Conservation (phyloP, 1,140 invertebrate genomes). For the Harpegnathos saltator region DNA sequence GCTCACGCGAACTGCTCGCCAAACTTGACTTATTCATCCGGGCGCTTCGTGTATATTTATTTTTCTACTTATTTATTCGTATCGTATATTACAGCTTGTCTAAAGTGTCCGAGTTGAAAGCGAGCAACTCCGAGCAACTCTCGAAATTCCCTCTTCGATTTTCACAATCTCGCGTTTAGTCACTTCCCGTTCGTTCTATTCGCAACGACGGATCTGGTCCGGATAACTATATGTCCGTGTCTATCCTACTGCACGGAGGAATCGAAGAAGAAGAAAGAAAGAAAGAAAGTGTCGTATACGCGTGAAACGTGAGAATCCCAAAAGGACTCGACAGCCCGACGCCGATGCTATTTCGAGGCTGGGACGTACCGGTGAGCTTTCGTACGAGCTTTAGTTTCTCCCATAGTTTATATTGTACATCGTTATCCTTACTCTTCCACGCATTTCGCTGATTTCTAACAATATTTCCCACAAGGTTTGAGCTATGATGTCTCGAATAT, state of each 20-base stretch:
- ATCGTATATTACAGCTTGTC: neutral
- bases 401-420: neutral
- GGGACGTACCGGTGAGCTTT: slow-evolving; percentile 69
- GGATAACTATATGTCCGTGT: neutral
- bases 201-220: slow-evolving; percentile 4
- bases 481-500: neutral
- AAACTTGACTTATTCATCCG: neutral
- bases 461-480: neutral
- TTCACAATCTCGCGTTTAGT: no score
- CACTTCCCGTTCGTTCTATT: slow-evolving; percentile 9
- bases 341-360: slow-evolving; percentile 76
- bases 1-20: neutral
- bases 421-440: neutral
- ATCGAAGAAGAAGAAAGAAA: slow-evolving; percentile 42
- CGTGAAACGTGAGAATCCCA: slow-evolving; percentile 65
- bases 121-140: neutral
- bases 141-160: neutral
- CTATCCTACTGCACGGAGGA: neutral
- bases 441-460: neutral
- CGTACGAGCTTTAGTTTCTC: slow-evolving; percentile 3
- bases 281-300: slow-evolving; percentile 60
- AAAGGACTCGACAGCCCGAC: slow-evolving; percentile 68
- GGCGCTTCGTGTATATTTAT: slow-evolving; percentile 30
- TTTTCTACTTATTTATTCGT: slow-evolving; percentile 72
- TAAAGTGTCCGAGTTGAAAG: no score